Evolutionary conservation across 1,140 invertebrate genomes (phyloP), one percentile per base, ranked within the genome.

Genomic region (Ostrea denselamellosa): DNA sequence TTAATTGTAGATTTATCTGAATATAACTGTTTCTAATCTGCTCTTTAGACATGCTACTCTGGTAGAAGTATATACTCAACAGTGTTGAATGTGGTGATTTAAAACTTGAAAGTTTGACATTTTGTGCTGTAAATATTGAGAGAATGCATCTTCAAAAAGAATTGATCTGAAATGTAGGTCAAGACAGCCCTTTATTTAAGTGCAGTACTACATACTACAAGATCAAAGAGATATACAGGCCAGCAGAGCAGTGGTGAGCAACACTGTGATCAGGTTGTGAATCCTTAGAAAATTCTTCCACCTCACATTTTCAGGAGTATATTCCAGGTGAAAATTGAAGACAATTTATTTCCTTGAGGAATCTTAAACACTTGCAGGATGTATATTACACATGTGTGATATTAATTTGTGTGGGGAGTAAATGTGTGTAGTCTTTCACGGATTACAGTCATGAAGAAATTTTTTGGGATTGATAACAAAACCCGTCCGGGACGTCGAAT

Each of bases 111-210:
- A 28, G 28, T 71, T 71, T 71, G 28, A 71, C 68, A 77, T 25
- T 77, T 77, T 77, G 68, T 28, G 68, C 28, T 77, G 68, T 77
- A 77, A 77, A 77, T 62, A 62, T 62, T 17, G n/a, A 62, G n/a
- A 28, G 28, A 77, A 25, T 77, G 68, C 68, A 77, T 77, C 68
- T 28, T 77, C 68, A 77, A 77, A 77, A 25, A 77, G 25, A 77
- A 77, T 77, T 77, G 68, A 77, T 77, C 25, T 28, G 68, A 77
- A 77, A 77, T 77, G 22, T 77, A 77, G 68, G 68, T 77, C 68
- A 77, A 77, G 68, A 77, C 8, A 34, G 68, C 68, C 68, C 68
- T 77, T 28, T 77, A 77, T 77, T 77, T 77, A 25, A 77, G 68
- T 77, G 68, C 68, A 77, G 68, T 34, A 77, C 14, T 28, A 77